Conservation (phyloP, 2,797 vertebrate genomes). For the Perodicticus potto region DNA sequence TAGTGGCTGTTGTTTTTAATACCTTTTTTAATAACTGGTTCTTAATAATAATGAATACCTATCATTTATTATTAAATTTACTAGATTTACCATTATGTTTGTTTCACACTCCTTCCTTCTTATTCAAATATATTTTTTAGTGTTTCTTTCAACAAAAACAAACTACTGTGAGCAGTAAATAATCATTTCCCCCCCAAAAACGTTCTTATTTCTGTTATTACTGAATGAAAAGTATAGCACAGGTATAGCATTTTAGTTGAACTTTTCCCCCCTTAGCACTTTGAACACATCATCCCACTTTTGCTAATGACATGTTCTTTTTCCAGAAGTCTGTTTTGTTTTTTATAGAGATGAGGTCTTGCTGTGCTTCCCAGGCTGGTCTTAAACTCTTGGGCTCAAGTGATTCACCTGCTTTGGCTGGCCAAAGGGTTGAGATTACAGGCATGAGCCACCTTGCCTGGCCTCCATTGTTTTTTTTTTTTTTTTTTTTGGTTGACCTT, state of each 20-base stretch:
- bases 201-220: constrained; percentile 1
- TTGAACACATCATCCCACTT: constrained; percentile 3
- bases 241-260: neutral
- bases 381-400: no score
- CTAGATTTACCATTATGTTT: neutral
- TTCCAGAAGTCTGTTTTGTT: neutral
- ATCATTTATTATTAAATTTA: neutral
- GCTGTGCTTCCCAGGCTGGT: no score
- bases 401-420: no score
- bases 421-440: no score
- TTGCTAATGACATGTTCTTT: constrained; percentile 35
- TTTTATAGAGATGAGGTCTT: neutral
- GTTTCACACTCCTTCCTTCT: neutral
- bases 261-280: neutral
- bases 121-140: constrained; percentile 21
- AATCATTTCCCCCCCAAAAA: neutral
- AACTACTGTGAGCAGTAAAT: neutral
- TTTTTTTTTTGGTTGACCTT: neutral
- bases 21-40: neutral
- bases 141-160: constrained; percentile 32
- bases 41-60: neutral
- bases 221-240: neutral
- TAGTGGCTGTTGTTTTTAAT: neutral
- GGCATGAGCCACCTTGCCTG: no score
- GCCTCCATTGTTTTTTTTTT: neutral